A percentile compares a stretch with the other conserved stretches of the same genome.
Conservation (phyloP, 2,888 invertebrate genomes). For the Parnassius orleans region DNA sequence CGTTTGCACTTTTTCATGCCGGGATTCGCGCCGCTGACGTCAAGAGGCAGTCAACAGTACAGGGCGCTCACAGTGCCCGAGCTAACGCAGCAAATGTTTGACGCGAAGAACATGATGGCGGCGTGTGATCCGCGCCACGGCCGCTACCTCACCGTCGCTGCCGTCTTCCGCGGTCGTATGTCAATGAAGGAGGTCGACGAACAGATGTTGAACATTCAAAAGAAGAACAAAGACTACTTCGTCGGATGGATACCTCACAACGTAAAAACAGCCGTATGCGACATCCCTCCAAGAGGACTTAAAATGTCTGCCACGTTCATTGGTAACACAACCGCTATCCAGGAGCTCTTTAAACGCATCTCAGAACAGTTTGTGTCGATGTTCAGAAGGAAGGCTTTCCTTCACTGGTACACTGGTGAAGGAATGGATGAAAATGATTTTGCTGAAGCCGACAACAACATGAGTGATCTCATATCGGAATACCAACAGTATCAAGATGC, state of each 20-base stretch:
- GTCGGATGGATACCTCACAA: slow-evolving; percentile 91
- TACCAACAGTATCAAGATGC: slow-evolving; percentile 97
- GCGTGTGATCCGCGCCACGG: slow-evolving; percentile 95
- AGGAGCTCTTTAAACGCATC: slow-evolving; percentile 92
- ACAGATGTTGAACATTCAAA: slow-evolving; percentile 89
- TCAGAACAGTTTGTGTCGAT: slow-evolving; percentile 92
- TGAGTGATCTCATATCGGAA: slow-evolving; percentile 93
- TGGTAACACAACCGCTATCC: slow-evolving; percentile 91
- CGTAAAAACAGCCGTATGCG: slow-evolving; percentile 89
- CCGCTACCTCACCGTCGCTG: slow-evolving; percentile 92
- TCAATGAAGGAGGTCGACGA: slow-evolving; percentile 95
- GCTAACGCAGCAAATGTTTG: slow-evolving; percentile 93
- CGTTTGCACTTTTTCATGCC: slow-evolving; percentile 80
- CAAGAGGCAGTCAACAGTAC: slow-evolving; percentile 91
- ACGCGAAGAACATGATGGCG: slow-evolving; percentile 98
- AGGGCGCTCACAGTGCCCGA: slow-evolving; percentile 93
- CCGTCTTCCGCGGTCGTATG: slow-evolving; percentile 93
- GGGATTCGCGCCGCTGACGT: slow-evolving; percentile 84
- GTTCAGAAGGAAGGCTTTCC: slow-evolving; percentile 96
- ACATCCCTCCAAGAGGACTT: slow-evolving; percentile 86
- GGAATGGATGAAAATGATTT: slow-evolving; percentile 98
- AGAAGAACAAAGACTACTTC: slow-evolving; percentile 87
- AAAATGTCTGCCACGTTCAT: slow-evolving; percentile 94
- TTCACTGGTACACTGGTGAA: slow-evolving; percentile 98
- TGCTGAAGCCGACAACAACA: slow-evolving; percentile 95